phyloP scores from a whole-genome alignment of 2,113 vertebrate genomes.

The Strigops habroptila region DNA sequence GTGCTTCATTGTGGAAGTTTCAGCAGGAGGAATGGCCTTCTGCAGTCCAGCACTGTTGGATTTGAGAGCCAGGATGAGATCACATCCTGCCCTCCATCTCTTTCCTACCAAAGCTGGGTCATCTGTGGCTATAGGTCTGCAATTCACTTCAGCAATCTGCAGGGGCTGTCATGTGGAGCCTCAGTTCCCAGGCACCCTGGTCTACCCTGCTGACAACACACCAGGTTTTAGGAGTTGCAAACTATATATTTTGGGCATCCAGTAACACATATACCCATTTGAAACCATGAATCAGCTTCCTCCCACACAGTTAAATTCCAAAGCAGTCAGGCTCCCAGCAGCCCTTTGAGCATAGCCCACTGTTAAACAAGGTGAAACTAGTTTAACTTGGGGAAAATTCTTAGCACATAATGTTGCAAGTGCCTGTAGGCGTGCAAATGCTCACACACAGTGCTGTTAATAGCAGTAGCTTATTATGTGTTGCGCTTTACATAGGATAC shows the following conservation, averaged over 20 bases:
- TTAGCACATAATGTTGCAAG: not conserved
- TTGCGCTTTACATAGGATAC: not conserved
- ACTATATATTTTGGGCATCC: not conserved
- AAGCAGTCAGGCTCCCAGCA: not conserved
- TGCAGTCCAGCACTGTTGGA: not conserved
- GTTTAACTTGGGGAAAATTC: not conserved
- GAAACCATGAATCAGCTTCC: not conserved
- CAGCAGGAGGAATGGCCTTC: not conserved
- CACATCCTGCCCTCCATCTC: not conserved
- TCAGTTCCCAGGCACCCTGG: not conserved
- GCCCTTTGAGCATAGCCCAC: not conserved
- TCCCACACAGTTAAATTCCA: not conserved
- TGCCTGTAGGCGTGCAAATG: not conserved
- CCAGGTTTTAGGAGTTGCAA: not conserved
- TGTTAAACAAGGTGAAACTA: not conserved
- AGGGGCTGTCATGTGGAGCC: not conserved
- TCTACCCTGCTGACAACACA: not conserved
- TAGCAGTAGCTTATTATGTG: fast-evolving
- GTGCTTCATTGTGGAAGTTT: not conserved
- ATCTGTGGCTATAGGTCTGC: not conserved
- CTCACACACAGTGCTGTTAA: not conserved
- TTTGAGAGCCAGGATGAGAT: not conserved
- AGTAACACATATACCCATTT: not conserved
- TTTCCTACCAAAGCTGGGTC: not conserved
- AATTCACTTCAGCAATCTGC: not conserved